A percentile compares a stretch with the other conserved stretches of the same genome.
Evolutionary conservation across 2,888 invertebrate species (phyloP).

Genomic region (Ypsolopha sequella): DNA sequence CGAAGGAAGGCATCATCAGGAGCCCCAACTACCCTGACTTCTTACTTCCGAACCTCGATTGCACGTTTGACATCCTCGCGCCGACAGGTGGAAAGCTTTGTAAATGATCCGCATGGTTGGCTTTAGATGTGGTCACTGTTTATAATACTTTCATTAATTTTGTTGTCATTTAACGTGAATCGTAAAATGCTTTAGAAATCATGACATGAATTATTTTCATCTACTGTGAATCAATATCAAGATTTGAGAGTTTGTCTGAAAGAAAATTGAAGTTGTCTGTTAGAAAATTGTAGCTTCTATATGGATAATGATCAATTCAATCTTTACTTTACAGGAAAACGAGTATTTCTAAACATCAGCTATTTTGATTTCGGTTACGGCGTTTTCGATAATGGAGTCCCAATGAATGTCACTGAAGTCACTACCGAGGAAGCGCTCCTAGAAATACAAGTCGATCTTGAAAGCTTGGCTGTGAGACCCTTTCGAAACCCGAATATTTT

Average conservation of each 20-base stretch:
- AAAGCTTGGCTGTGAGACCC: slow-evolving; percentile 65
- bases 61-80: slow-evolving; percentile 78
- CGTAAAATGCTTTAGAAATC: no score
- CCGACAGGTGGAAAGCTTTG: slow-evolving; percentile 61
- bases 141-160: no score
- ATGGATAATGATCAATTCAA: no score
- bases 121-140: not conserved
- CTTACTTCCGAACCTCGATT: slow-evolving; percentile 77
- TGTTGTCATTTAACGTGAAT: no score
- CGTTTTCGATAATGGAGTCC: slow-evolving; percentile 44
- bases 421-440: slow-evolving; percentile 55
- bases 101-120: not conserved
- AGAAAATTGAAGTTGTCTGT: no score
- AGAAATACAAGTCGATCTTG: slow-evolving; percentile 70
- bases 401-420: slow-evolving; percentile 34
- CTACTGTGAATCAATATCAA: no score
- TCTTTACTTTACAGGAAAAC: slow-evolving; percentile 51
- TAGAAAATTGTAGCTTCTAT: no score
- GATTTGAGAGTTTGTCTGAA: no score
- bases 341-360: slow-evolving; percentile 79
- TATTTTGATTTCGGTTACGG: slow-evolving; percentile 70
- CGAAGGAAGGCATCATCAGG: slow-evolving; percentile 74
- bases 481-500: slow-evolving; percentile 66
- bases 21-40: slow-evolving; percentile 84
- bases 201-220: no score